Evolutionary conservation across 2,113 vertebrate species (phyloP), one percentile per base, ranked within the genome.

Genomic region (Phyllopteryx taeniolatus): DNA sequence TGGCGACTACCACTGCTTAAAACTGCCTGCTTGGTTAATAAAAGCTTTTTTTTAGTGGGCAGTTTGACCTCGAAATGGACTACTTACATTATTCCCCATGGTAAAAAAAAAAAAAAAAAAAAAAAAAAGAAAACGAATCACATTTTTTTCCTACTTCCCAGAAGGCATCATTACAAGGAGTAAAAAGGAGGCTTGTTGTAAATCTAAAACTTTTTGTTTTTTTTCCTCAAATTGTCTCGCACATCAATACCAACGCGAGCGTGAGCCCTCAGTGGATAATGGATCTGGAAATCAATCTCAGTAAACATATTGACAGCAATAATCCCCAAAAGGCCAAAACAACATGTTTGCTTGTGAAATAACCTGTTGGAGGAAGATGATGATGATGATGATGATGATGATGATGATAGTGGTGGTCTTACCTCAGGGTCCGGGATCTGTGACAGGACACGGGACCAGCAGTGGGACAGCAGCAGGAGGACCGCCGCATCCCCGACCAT

Each of bases 351-450:
- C 62, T 65, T 22, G 17, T 63, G 8, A 42, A 35, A 63, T 63
- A 69, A 78, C 70, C 66, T 76, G 80, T 14, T 76, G 70, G 80
- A 80, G 61, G 79, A 84, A n/a, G 15, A 11, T 65, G 39, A 15
- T 14, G 14, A 49, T 4, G 56, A 19, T 20, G 53, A 54, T 2
- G 53, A 22, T n/a, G 53, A 56, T 10, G 66, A 31, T 31, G 66
- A 67, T 22, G n/a, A 17, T 54, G 71, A 33, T 69, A n/a, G 61
- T 44, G 65, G 47, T 33, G 85, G 91, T 92, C 93, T 92, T 93
- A 94, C 93, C 93, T 92, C 92, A 20, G 93, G 93, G 72, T 94
- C 93, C 31, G 91, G 91, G 76, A 92, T 65, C 87, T 94, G 93
- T 44, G 92, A 91, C 60, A 88, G 79, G 3, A 87, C 91, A 12